Conservation (phyloP, 2,888 invertebrate species). For the Charanyca ferruginea region DNA sequence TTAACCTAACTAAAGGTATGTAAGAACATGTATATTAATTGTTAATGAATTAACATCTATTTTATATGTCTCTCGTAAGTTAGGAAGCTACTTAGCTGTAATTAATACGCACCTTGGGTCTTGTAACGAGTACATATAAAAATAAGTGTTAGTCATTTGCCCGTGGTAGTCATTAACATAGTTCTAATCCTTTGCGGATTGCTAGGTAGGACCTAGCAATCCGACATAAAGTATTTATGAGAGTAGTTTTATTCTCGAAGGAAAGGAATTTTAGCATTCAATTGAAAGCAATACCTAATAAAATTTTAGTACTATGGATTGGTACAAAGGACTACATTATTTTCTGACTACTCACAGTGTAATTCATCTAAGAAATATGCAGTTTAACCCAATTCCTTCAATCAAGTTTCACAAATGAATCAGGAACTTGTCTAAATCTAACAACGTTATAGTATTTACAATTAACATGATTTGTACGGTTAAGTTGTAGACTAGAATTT, state of each 20-base stretch:
- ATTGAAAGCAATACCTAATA: constrained; percentile 37
- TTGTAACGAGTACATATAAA: constrained; percentile 27
- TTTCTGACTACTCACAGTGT: constrained; percentile 41
- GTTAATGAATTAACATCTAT: constrained; percentile 33
- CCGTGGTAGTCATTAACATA: constrained; percentile 29
- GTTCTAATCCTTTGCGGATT: constrained; percentile 15
- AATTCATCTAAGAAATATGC: constrained; percentile 56
- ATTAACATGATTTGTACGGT: constrained; percentile 20
- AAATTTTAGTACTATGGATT: constrained; percentile 18
- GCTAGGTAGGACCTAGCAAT: constrained; percentile 10
- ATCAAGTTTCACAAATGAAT: constrained; percentile 54
- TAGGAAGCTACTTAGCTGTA: constrained; percentile 44
- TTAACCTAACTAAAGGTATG: not conserved
- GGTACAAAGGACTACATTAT: constrained; percentile 41
- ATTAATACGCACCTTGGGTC: constrained; percentile 50
- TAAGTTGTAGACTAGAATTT: constrained; percentile 4
- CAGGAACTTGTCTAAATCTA: constrained; percentile 39
- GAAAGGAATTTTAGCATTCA: constrained; percentile 5
- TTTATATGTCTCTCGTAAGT: constrained; percentile 51
- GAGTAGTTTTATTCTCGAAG: constrained; percentile 14
- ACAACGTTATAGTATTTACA: constrained; percentile 26
- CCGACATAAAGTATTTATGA: constrained; percentile 26
- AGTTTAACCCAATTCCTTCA: constrained; percentile 58
- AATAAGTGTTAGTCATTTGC: constrained; percentile 46
- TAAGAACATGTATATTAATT: constrained; percentile 33